A percentile compares a stretch with the other conserved stretches of the same genome.
These are phyloP conservation scores for Echinops telfairi DNA, from an alignment of 2,113 vertebrate genomes.

Conservation along the genomic window DNA sequence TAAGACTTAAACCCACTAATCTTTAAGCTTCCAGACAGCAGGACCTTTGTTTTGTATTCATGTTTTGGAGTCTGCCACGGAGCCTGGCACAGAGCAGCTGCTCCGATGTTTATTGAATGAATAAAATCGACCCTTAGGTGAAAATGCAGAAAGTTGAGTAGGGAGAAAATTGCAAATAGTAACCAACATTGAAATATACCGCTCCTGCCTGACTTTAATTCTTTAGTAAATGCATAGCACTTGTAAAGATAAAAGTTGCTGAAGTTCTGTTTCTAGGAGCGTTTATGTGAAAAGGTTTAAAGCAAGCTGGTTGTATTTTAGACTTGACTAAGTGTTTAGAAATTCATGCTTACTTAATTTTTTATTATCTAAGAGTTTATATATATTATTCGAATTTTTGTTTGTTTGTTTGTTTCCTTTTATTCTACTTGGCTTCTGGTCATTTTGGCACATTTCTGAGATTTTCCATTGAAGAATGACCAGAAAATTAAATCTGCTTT, in stretches of 20 bases:
- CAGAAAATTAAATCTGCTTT: constrained; percentile 7
- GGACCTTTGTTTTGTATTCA: neutral
- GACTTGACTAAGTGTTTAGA: neutral
- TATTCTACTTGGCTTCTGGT: neutral
- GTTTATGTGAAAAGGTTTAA: constrained; percentile 14
- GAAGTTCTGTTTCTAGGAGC: constrained; percentile 6
- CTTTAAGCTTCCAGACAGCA: neutral
- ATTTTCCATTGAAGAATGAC: constrained; percentile 39
- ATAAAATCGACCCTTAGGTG: constrained; percentile 19
- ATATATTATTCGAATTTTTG: neutral
- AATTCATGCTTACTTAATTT: constrained; percentile 33
- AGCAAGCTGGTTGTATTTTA: neutral
- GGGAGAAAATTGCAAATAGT: constrained; percentile 29
- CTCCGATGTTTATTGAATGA: neutral
- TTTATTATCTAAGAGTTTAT: neutral
- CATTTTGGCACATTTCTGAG: constrained; percentile 28
- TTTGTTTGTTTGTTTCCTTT: neutral
- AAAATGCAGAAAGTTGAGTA: neutral
- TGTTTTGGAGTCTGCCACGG: neutral
- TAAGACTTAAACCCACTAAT: neutral
- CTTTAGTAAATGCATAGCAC: neutral
- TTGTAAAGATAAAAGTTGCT: constrained; percentile 20
- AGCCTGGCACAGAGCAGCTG: neutral
- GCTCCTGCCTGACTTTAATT: neutral
- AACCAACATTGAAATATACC: constrained; percentile 10